Evolutionary conservation across 2,113 vertebrate species (phyloP).

Genomic region (Psophia crepitans): DNA sequence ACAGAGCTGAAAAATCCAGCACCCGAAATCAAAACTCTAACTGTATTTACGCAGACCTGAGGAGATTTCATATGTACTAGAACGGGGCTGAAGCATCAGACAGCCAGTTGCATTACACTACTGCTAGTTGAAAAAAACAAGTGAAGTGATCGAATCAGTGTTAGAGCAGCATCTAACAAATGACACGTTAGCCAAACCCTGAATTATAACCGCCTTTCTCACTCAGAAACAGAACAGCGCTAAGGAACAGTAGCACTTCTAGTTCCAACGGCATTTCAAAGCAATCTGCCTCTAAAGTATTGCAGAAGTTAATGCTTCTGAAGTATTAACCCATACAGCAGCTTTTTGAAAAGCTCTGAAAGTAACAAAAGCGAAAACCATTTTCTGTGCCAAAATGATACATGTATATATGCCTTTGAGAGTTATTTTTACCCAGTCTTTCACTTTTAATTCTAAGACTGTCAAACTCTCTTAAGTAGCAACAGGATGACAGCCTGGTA

Average conservation of each 20-base stretch:
- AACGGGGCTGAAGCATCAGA: neutral
- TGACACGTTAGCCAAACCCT: neutral
- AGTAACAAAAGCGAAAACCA: neutral
- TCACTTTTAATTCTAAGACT: neutral
- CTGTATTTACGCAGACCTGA: neutral
- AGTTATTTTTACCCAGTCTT: neutral
- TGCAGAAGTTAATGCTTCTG: neutral
- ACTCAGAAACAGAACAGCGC: neutral
- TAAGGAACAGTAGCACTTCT: neutral
- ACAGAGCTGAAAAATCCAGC: neutral
- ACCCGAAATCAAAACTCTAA: neutral
- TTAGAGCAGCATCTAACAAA: neutral
- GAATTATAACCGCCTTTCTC: neutral
- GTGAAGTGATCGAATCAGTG: neutral
- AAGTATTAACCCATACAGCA: neutral
- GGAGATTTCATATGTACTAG: neutral
- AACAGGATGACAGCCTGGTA: neutral
- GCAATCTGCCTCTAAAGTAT: neutral
- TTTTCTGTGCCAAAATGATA: neutral
- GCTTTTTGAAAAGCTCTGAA: neutral
- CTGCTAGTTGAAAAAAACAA: neutral
- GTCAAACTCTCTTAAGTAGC: neutral
- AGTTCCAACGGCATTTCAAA: neutral
- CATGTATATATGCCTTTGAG: neutral
- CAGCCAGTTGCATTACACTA: neutral